A percentile compares a stretch with the other conserved stretches of the same genome.
phyloP scores from a whole-genome alignment of 2,797 vertebrate species.

The Phylloscopus collybita region DNA sequence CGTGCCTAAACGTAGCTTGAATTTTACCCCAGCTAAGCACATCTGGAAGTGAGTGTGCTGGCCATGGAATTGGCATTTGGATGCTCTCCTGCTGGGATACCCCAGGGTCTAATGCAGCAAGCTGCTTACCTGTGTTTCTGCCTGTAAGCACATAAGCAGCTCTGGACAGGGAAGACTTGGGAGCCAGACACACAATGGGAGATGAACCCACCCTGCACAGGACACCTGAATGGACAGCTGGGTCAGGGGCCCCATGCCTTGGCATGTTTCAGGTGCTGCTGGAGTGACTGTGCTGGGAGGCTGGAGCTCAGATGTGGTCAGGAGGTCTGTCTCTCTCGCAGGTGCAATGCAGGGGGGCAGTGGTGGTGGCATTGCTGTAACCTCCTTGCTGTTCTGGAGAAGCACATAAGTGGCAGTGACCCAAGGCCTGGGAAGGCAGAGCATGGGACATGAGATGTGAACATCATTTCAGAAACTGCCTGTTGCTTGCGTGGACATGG shows the following conservation, averaged over 20 bases:
- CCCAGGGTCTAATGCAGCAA: background rate
- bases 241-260: background rate
- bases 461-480: background rate
- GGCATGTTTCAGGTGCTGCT: background rate
- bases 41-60: background rate
- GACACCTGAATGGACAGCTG: rapidly evolving
- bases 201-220: background rate
- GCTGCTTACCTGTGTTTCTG: constrained; percentile 1
- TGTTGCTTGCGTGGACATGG: background rate
- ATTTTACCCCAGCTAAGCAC: background rate
- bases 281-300: background rate
- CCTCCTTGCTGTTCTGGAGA: background rate
- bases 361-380: background rate
- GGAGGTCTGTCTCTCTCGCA: rapidly evolving
- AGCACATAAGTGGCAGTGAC: background rate
- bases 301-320: background rate
- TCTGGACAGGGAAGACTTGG: background rate
- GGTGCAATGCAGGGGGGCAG: rapidly evolving
- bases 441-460: background rate
- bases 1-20: background rate
- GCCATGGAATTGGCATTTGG: background rate
- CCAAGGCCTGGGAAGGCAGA: background rate
- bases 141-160: constrained; percentile 6
- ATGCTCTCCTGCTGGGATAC: background rate
- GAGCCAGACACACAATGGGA: background rate